Base-by-base conservation (phyloP, 2,113 vertebrate species). In the Ceyx melanurus region DNA sequence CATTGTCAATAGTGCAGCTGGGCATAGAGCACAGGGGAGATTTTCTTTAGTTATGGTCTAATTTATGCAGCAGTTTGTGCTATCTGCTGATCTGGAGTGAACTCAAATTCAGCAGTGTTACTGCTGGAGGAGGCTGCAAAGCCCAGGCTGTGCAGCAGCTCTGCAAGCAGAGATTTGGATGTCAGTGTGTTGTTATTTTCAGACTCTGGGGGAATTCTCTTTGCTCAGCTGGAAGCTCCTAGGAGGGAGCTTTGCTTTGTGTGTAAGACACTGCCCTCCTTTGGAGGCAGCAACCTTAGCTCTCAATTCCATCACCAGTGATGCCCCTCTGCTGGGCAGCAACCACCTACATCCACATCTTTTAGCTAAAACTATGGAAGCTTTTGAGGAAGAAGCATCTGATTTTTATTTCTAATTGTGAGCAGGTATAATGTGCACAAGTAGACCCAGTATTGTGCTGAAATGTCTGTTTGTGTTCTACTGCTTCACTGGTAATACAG, bases 141-240 rank as follows among this genome's bases (percentile, higher is more conserved):
- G 3, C 4, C 20, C 15, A 61, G 33, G 1, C 61, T n/a, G 23
- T 2, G 7, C 42, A 70, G 9, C 13, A 26, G 0, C 23, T 66
- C 26, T 25, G 3, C 54, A 64, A 89, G 33, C 40, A 61, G 4
- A 78, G 11, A 22, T 65, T 78, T 57, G 77, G 8, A 82, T 51
- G 16, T 14, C n/a, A 46, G 3, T 71, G 20, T 45, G 8, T 37
- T 68, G 53, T 5, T 13, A 56, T 64, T 81, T 89, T 77, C 46
- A 74, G 54, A 45, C 22, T 71, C 37, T 13, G 1, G 53, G 29
- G 16, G 17, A 14, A 40, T 43, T 58, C 14, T 23, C 74, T 86
- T 80, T 80, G 22, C 22, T 83, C 29, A 81, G 6, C 13, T 64
- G 22, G 15, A 81, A 81, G 42, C 56, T 43, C 6, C 67, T 21